These are phyloP conservation scores for Agelas oroides DNA, from an alignment of 37 sponge, comb jelly and placozoan species.

Conservation along the genomic window DNA sequence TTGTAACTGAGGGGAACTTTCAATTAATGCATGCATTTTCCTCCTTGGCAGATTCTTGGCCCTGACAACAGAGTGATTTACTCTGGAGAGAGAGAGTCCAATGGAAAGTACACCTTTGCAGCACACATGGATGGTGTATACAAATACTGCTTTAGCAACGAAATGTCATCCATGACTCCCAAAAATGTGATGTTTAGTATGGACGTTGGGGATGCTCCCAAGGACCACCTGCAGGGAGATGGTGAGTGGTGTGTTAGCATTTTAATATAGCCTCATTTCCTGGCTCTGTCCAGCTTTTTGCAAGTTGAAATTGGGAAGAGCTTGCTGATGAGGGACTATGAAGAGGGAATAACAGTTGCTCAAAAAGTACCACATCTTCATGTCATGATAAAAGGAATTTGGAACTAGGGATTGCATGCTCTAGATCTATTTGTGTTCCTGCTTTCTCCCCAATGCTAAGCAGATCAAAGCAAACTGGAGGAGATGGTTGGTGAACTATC, in stretches of 20 bases:
- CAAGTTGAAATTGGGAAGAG: too few species aligned
- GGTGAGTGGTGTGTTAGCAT: conserved; percentile 23
- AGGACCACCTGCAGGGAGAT: conserved; percentile 64
- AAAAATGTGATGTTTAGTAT: conserved; percentile 97
- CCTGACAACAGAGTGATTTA: conserved; percentile 91
- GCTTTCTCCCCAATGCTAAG: neutral
- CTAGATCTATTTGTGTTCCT: too few species aligned
- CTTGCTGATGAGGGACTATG: too few species aligned
- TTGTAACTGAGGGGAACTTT: too few species aligned
- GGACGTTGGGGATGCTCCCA: conserved; percentile 90
- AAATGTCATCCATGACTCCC: conserved; percentile 98
- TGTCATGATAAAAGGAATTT: too few species aligned
- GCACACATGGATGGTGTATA: conserved; percentile 96
- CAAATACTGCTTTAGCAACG: conserved; percentile 97
- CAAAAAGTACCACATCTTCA: too few species aligned
- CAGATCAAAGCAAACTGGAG: conserved; percentile 87
- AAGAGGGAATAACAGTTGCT: too few species aligned
- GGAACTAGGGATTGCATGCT: too few species aligned
- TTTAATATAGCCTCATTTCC: too few species aligned
- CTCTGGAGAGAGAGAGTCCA: conserved; percentile 91
- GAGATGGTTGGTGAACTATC: conserved; percentile 89
- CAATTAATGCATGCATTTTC: too few species aligned
- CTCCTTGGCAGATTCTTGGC: conserved; percentile 90
- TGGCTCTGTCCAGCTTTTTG: too few species aligned
- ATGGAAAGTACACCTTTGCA: conserved; percentile 97